Evolutionary conservation across 2,797 vertebrate genomes (phyloP).

Genomic region (Smutsia gigantea): DNA sequence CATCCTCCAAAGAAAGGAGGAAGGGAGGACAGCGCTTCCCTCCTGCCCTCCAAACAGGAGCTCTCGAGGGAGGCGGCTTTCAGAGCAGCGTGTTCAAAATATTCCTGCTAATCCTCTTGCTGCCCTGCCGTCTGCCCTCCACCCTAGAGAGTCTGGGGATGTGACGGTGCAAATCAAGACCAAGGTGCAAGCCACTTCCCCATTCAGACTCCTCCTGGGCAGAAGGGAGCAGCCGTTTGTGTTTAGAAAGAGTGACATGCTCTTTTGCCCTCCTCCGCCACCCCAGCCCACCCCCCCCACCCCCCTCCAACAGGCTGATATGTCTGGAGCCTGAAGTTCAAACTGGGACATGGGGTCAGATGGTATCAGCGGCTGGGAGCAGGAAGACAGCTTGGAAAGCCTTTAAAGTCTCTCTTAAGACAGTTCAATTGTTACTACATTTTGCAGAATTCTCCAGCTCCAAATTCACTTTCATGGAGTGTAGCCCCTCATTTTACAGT

Average conservation of each 20-base stretch:
- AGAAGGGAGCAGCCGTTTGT: background rate
- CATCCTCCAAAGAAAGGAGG: background rate
- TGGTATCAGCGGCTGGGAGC: background rate
- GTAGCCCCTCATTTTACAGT: background rate
- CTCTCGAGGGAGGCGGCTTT: background rate
- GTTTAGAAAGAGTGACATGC: background rate
- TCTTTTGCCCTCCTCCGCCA: background rate
- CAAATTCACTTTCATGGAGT: background rate
- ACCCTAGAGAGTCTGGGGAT: background rate
- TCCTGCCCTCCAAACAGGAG: background rate
- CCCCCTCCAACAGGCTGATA: background rate
- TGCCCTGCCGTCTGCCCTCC: background rate
- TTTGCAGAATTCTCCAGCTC: background rate
- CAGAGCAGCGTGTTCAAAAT: background rate
- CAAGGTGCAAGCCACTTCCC: rapidly evolving
- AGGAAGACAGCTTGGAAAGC: background rate
- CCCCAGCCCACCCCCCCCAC: background rate
- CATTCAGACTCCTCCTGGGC: background rate
- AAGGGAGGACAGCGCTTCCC: background rate
- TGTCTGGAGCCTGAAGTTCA: background rate
- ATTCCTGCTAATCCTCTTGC: background rate
- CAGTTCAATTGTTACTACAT: background rate
- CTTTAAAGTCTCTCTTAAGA: background rate
- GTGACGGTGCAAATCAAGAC: background rate
- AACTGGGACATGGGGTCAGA: background rate